phyloP scores from a whole-genome alignment of 30 jellyfish, hydroid and myxozoan genomes.

The Hydractinia echinata region DNA sequence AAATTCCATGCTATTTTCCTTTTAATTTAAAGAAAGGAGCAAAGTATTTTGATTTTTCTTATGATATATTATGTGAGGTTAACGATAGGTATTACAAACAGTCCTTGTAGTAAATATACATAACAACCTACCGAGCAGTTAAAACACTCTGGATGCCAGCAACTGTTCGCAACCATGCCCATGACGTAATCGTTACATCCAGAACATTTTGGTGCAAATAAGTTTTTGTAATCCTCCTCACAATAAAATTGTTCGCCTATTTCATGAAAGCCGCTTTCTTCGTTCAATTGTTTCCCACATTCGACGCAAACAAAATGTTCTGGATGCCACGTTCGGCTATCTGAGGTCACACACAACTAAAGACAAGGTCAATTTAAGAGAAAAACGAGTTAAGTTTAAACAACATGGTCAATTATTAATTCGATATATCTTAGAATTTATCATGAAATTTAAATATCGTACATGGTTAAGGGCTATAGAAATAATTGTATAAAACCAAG shows the following conservation, averaged over 20 bases:
- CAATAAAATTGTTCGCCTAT: background rate
- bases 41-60: too few relatives aligned
- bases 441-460: background rate
- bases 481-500: background rate
- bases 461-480: background rate
- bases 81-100: too few relatives aligned
- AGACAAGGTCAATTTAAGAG: too few relatives aligned
- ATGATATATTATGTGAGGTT: too few relatives aligned
- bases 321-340: constrained; percentile 3
- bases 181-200: constrained; percentile 10
- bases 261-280: constrained; percentile 8
- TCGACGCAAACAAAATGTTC: constrained; percentile 8
- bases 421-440: too few relatives aligned
- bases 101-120: background rate
- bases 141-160: constrained; percentile 6
- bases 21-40: too few relatives aligned
- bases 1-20: too few relatives aligned
- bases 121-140: constrained; percentile 1
- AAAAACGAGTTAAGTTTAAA: too few relatives aligned
- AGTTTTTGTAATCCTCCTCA: background rate
- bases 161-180: background rate
- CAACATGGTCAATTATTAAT: too few relatives aligned
- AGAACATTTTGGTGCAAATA: constrained; percentile 15
- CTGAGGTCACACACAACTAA: background rate
- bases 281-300: background rate